Conservation (phyloP, 1,140 invertebrate species). For the Drosophila novamexicana region DNA sequence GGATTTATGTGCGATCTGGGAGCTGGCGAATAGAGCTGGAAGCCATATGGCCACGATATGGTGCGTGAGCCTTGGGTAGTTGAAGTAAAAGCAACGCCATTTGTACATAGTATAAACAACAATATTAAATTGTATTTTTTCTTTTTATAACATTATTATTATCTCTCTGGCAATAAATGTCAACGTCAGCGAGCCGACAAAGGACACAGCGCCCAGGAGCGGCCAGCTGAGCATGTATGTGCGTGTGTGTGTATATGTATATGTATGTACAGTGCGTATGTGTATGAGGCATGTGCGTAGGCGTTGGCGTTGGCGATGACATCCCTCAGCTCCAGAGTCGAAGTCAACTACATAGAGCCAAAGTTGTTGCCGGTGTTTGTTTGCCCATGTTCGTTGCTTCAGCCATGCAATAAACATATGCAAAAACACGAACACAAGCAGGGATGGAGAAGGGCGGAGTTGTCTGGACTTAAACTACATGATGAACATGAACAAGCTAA, state of each 20-base stretch:
- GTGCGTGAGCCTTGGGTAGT: neutral
- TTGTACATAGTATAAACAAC: slow-evolving; percentile 76
- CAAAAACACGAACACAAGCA: slow-evolving; percentile 23
- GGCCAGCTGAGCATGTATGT: slow-evolving; percentile 35
- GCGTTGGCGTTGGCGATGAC: slow-evolving; percentile 16
- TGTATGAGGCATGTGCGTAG: slow-evolving; percentile 19
- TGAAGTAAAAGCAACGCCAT: slow-evolving; percentile 38
- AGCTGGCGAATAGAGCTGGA: neutral
- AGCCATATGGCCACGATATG: slow-evolving; percentile 33
- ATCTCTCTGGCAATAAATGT: slow-evolving; percentile 83
- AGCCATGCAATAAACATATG: slow-evolving; percentile 37
- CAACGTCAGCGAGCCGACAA: slow-evolving; percentile 78
- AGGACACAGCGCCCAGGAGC: slow-evolving; percentile 55
- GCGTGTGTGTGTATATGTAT: slow-evolving; percentile 43
- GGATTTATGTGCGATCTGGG: slow-evolving; percentile 29
- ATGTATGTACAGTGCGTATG: slow-evolving; percentile 35
- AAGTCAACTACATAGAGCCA: slow-evolving; percentile 10
- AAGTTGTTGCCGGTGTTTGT: slow-evolving; percentile 39
- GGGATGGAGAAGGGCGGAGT: neutral
- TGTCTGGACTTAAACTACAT: slow-evolving; percentile 47
- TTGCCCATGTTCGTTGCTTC: slow-evolving; percentile 41
- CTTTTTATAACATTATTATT: slow-evolving; percentile 82
- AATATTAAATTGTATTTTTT: slow-evolving; percentile 83
- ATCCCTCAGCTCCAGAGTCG: slow-evolving; percentile 22
- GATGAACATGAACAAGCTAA: slow-evolving; percentile 46